These are phyloP conservation scores for Sylvicola fuscatus DNA, from an alignment of 2,888 invertebrate species.

Conservation along the genomic window DNA sequence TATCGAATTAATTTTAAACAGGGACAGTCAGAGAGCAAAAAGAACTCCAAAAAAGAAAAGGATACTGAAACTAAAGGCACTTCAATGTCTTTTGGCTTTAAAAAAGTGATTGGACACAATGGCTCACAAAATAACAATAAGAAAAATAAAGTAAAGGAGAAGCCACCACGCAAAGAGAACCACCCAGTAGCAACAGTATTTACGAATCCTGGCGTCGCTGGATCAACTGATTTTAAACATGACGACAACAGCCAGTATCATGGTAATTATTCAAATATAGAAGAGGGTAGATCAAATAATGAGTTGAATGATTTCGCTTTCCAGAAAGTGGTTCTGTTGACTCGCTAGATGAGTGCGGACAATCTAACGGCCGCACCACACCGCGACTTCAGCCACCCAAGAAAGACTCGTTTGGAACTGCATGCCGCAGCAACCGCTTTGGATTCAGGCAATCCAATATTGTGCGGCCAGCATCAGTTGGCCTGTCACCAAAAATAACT, in stretches of 20 bases:
- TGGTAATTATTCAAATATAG: too few species aligned
- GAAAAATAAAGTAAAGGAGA: constrained; percentile 13
- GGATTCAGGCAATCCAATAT: constrained; percentile 43
- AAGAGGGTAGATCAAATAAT: too few species aligned
- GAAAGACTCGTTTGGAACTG: constrained; percentile 35
- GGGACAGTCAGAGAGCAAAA: constrained; percentile 26
- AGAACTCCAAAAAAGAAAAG: constrained; percentile 8
- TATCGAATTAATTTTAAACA: too few species aligned
- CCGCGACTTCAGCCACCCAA: constrained; percentile 42
- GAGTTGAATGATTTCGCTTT: too few species aligned
- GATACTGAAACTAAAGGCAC: constrained; percentile 37
- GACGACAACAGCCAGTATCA: too few species aligned
- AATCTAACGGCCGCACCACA: constrained; percentile 18
- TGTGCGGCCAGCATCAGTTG: constrained; percentile 29
- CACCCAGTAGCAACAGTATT: too few species aligned
- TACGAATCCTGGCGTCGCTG: too few species aligned
- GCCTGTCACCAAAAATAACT: constrained; percentile 42
- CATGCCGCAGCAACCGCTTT: constrained; percentile 50
- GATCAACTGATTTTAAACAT: too few species aligned
- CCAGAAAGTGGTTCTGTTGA: too few species aligned
- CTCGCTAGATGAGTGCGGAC: too few species aligned
- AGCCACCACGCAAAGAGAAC: too few species aligned
- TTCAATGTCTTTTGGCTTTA: constrained; percentile 70
- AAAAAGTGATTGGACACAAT: constrained; percentile 34
- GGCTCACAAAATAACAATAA: constrained; percentile 24